phyloP scores from a whole-genome alignment of 2,113 vertebrate species.

The Phylloscopus whistleri region DNA sequence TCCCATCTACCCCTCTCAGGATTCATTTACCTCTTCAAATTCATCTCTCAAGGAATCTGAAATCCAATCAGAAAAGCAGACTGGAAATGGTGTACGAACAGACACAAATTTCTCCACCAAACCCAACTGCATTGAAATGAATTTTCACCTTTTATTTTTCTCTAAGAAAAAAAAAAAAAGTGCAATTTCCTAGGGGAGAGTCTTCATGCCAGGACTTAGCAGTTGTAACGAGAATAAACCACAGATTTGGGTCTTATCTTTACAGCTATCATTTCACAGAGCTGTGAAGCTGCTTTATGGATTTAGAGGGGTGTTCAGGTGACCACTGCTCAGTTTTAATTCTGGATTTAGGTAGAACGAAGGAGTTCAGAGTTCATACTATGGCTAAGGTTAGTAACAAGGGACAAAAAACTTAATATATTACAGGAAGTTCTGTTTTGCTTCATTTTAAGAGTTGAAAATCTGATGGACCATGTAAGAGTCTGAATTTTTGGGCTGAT shows the following conservation, averaged over 20 bases:
- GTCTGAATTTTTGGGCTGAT: neutral
- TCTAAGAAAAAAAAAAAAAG: neutral
- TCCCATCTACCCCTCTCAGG: neutral
- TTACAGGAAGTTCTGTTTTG: neutral
- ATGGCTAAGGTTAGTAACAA: neutral
- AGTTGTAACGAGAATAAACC: neutral
- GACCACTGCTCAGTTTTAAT: neutral
- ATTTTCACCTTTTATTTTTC: neutral
- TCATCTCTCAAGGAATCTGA: neutral
- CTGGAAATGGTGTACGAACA: neutral
- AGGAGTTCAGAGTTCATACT: neutral
- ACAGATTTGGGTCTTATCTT: neutral
- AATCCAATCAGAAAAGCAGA: neutral
- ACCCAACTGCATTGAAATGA: neutral
- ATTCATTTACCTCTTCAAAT: neutral
- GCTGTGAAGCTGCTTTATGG: neutral
- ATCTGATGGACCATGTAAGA: neutral
- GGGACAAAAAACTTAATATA: neutral
- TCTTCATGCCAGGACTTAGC: neutral
- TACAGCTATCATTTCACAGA: neutral
- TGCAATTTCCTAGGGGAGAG: neutral
- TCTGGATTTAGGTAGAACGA: neutral
- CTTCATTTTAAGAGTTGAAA: neutral
- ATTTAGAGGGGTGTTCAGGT: neutral
- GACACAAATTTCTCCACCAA: neutral